Conservation (phyloP, 2,797 vertebrate species). For the Ctenopoma multispine region DNA sequence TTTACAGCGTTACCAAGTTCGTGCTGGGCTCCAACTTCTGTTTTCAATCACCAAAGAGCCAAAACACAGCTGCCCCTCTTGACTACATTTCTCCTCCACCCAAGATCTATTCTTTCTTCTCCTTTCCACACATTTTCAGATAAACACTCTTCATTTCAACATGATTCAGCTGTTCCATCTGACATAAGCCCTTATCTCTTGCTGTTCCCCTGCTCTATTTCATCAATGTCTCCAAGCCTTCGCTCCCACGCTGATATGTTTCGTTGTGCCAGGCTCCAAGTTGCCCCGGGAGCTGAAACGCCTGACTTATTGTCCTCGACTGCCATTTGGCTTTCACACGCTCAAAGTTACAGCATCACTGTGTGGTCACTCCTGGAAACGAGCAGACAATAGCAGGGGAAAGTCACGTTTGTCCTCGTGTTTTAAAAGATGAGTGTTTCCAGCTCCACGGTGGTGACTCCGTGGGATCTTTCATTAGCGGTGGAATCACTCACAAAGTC, state of each 20-base stretch:
- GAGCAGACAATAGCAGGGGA: slow-evolving; percentile 69
- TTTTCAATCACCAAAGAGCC: slow-evolving; percentile 71
- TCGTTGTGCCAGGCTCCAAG: slow-evolving; percentile 47
- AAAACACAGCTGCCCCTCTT: slow-evolving; percentile 64
- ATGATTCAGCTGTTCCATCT: slow-evolving; percentile 75
- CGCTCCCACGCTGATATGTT: slow-evolving; percentile 71
- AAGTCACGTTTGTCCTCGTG: slow-evolving; percentile 40
- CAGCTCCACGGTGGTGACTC: slow-evolving; percentile 32
- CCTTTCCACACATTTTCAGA: slow-evolving; percentile 42
- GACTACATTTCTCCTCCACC: slow-evolving; percentile 53
- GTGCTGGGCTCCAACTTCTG: slow-evolving; percentile 56
- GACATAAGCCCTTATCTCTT: slow-evolving; percentile 67
- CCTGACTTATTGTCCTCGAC: slow-evolving; percentile 43
- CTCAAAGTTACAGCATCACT: slow-evolving; percentile 52
- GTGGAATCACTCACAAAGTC: slow-evolving; percentile 50
- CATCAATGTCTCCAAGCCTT: slow-evolving; percentile 26
- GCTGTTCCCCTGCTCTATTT: slow-evolving; percentile 18
- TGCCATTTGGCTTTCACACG: slow-evolving; percentile 16
- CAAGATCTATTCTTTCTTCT: slow-evolving; percentile 54
- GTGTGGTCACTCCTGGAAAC: slow-evolving; percentile 72
- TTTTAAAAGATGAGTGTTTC: slow-evolving; percentile 54
- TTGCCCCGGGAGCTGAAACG: slow-evolving; percentile 35
- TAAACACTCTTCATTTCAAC: slow-evolving; percentile 70
- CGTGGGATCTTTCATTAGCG: slow-evolving; percentile 49
- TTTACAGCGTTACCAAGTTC: slow-evolving; percentile 62